Base-by-base conservation (phyloP, 2,113 vertebrate species). In the Pseudorectes ferrugineus region DNA sequence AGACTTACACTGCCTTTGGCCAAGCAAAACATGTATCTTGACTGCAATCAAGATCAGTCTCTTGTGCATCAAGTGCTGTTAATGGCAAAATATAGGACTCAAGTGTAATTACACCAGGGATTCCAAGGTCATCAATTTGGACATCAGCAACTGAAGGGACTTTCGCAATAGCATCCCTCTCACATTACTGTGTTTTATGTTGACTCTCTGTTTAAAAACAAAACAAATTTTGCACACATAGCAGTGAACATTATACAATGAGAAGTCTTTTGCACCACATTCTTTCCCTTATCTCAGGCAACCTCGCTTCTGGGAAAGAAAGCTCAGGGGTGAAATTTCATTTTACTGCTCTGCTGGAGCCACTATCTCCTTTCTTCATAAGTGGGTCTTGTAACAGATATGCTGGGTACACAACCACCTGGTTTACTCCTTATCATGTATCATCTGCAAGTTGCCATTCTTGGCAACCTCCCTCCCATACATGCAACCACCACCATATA, bases 371-470 rank as follows among this genome's bases (percentile, higher is more conserved):
- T 80, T 73, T 76, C 54, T 62, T 88, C 12, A 33, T 0, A 9
- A 86, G 48, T 14, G 46, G 23, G 21, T 66, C 33, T 84, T 35
- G 35, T 29, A 58, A 42, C 8, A 88, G 20, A 68, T 25, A 36
- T 14, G 13, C 18, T 48, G 40, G 11, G 36, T n/a, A 61, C 19
- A 76, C 17, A 40, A 63, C 36, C 54, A 45, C 28, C 17, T 36
- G 31, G 10, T 18, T 78, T 57, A 31, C 29, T 59, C 26, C 14
- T 28, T 14, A 54, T 25, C 10, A 25, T 0, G 0, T 2, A 42
- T 46, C 52, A 55, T 19, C 67, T 85, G 28, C 36, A 51, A 61
- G 31, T 9, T 70, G 51, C 31, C 46, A 28, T 38, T n/a, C 36
- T 75, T 55, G 73, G 36, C 59, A 81, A 12, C 23, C 22, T 87